Conservation (phyloP, 1,140 invertebrate genomes). For the Callitettix versicolor region DNA sequence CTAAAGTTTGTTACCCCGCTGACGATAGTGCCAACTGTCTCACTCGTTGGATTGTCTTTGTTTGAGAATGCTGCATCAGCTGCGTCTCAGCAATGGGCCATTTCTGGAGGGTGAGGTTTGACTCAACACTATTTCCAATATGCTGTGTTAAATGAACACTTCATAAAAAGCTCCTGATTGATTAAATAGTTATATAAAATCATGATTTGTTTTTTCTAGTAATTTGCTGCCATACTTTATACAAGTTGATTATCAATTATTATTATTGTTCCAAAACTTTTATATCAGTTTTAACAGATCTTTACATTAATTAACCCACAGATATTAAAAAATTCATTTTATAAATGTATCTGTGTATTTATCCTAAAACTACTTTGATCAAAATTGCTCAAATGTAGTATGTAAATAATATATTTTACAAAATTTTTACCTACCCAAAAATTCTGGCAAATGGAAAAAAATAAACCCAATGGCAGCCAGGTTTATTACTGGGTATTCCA, state of each 20-base stretch:
- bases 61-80: conserved; percentile 66
- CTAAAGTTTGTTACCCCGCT: conserved; percentile 66
- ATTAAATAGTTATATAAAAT: not conserved
- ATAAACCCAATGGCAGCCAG: too few species aligned
- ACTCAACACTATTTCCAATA: not conserved
- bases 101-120: conserved; percentile 53
- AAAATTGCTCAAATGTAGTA: too few species aligned
- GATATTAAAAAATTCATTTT: too few species aligned
- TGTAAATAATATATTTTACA: too few species aligned
- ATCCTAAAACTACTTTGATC: too few species aligned
- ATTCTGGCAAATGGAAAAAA: too few species aligned
- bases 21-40: conserved; percentile 70
- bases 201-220: not conserved
- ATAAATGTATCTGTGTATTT: too few species aligned
- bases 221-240: not conserved
- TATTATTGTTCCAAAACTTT: too few species aligned
- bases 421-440: too few species aligned
- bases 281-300: too few species aligned
- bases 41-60: conserved; percentile 64
- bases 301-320: too few species aligned
- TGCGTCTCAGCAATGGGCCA: conserved; percentile 69
- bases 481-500: too few species aligned
- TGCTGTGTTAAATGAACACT: not conserved
- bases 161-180: not conserved
- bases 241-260: conserved; percentile 16